Evolutionary conservation across 2,113 vertebrate genomes (phyloP).

Genomic region (Chionis minor): DNA sequence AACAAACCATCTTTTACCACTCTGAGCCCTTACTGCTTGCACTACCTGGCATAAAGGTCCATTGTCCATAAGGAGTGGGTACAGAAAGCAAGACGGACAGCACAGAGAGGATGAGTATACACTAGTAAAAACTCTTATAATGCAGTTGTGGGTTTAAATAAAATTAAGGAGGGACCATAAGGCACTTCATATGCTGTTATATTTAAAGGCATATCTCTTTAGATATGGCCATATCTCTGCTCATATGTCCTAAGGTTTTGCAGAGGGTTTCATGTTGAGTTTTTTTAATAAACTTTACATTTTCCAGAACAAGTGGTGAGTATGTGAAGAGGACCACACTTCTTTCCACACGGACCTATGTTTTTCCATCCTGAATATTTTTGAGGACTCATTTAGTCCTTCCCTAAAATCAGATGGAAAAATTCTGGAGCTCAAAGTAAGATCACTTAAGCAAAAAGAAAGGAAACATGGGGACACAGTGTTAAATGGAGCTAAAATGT

Average conservation of each 20-base stretch:
- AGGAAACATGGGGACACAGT: not conserved
- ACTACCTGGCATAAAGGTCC: not conserved
- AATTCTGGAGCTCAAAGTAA: not conserved
- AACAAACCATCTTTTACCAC: not conserved
- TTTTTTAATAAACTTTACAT: not conserved
- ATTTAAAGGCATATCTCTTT: not conserved
- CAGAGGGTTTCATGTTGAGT: fast-evolving
- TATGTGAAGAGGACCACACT: not conserved
- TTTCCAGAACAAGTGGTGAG: not conserved
- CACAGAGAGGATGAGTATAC: not conserved
- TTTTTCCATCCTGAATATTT: not conserved
- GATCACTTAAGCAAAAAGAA: not conserved
- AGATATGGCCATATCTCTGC: not conserved
- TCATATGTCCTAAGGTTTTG: not conserved
- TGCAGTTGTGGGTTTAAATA: not conserved
- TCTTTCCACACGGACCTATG: not conserved
- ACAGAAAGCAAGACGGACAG: not conserved
- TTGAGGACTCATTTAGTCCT: not conserved
- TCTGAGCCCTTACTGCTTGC: not conserved
- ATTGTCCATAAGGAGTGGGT: not conserved
- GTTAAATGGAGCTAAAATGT: not conserved
- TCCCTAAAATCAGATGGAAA: not conserved
- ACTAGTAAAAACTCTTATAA: not conserved
- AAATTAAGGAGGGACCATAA: not conserved
- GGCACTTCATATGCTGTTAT: not conserved